Conservation (phyloP, 2,888 invertebrate genomes). For the Lepetodrilus schrolli region DNA sequence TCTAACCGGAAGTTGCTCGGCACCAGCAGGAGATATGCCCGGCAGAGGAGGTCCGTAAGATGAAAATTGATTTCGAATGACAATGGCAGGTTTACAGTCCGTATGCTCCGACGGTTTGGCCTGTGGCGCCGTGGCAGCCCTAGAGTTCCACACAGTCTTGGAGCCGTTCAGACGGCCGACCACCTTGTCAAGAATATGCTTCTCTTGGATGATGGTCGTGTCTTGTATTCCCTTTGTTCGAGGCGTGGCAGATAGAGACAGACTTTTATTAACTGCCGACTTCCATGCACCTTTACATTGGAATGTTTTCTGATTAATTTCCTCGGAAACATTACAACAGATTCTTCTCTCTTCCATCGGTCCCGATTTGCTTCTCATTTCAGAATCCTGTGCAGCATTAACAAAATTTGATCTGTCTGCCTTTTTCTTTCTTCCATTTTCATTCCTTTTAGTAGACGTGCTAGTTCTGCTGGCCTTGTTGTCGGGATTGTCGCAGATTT, state of each 20-base stretch:
- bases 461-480: neutral
- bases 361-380: neutral
- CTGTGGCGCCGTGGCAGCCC: neutral
- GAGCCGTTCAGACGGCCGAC: neutral
- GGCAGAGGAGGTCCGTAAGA: neutral
- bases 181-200: conserved; percentile 2
- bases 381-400: neutral
- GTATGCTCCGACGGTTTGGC: neutral
- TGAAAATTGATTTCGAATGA: conserved; percentile 4
- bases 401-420: neutral
- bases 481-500: conserved; percentile 4
- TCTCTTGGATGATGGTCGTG: neutral
- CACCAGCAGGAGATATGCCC: neutral
- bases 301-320: neutral
- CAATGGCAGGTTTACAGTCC: neutral
- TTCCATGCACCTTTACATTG: neutral
- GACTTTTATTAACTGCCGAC: neutral
- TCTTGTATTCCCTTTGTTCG: neutral
- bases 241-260: neutral
- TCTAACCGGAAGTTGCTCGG: too few relatives aligned
- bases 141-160: neutral
- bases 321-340: neutral
- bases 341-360: neutral
- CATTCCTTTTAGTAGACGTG: neutral
- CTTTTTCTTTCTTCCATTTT: neutral